Evolutionary conservation across 2,888 invertebrate species (phyloP), one percentile per base, ranked within the genome.

Genomic region (Cinara cedri): DNA sequence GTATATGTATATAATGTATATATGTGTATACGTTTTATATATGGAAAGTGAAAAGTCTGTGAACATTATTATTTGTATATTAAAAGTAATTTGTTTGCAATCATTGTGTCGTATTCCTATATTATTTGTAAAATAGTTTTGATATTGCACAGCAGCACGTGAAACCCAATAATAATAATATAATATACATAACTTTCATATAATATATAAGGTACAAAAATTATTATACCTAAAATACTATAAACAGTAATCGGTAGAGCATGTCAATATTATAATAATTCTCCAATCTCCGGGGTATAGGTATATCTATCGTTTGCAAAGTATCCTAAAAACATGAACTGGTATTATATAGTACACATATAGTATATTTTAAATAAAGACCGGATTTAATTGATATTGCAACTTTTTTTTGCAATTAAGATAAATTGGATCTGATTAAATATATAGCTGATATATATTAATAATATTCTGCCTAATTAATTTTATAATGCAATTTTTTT

Each of bases 141-240:
- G 55, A 60, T 72, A 72, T 60, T 60, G 60, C 46, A 60, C 60
- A 60, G 34, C 34, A 34, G 34, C 34, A 34, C 49, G 72, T 72
- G 72, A 72, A 72, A 72, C 60, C 42, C 72, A 60, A 72, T 72
- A 72, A 60, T 46, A 57, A 72, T 72, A 68, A 49, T 26, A 42
- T 44, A 44, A 19, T 21, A 57, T 24, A 55, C 21, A 44, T 57
- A 71, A 42, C 54, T 54, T 54, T 54, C 54, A 54, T 66, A 16
- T 26, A n/a, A 49, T 24, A 49, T n/a, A 49, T 66, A 24, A 21
- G n/a, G 13, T 34, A 26, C 49, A 49, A 16, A 66, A 24, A 55
- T 46, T 3, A n/a, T 11, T 68, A 26, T 68, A 26, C 24, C n/a
- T n/a, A n/a, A n/a, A n/a, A n/a, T 24, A 42, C 49, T 42, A 51